A percentile compares a stretch with the other conserved stretches of the same genome.
These are phyloP conservation scores for Sesia apiformis DNA, from an alignment of 2,888 invertebrate genomes.

Conservation along the genomic window DNA sequence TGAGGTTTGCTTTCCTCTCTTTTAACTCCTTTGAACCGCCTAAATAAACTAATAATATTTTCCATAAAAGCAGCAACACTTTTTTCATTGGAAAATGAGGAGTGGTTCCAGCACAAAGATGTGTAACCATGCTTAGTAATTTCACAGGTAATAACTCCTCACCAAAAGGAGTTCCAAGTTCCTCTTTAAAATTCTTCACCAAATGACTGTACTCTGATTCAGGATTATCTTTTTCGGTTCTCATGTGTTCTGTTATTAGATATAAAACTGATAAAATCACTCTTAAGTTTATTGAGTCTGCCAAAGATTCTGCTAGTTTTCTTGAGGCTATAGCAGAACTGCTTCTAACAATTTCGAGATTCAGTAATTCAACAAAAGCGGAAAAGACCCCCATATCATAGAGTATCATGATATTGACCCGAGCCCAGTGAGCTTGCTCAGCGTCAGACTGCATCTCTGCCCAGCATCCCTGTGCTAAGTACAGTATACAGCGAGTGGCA, in stretches of 20 bases:
- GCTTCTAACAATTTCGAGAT: conserved; percentile 93
- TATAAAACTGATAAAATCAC: conserved; percentile 95
- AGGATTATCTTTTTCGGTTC: conserved; percentile 77
- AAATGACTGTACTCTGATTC: conserved; percentile 67
- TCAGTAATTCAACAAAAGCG: conserved; percentile 92
- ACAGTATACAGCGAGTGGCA: conserved; percentile 94
- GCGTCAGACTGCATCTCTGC: conserved; percentile 94
- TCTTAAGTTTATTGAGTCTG: conserved; percentile 92
- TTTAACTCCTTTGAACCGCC: conserved; percentile 92
- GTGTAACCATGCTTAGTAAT: conserved; percentile 95
- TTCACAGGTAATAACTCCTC: conserved; percentile 92
- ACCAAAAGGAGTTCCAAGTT: conserved; percentile 74
- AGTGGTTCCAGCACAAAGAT: conserved; percentile 95
- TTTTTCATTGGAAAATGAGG: conserved; percentile 99
- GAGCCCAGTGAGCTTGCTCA: conserved; percentile 89
- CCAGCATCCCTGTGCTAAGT: conserved; percentile 96
- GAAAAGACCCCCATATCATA: conserved; percentile 93
- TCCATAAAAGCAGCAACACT: conserved; percentile 95
- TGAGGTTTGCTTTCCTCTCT: conserved; percentile 81
- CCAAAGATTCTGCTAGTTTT: conserved; percentile 68
- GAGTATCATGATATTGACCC: conserved; percentile 88
- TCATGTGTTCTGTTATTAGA: conserved; percentile 95
- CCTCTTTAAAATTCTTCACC: conserved; percentile 76
- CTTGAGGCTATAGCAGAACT: conserved; percentile 59
- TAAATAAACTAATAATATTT: conserved; percentile 91